Percentiles rank a stretch among this genome's conserved stretches.
Evolutionary conservation across 2,888 invertebrate species (phyloP).

Genomic region (Ctena decussata): DNA sequence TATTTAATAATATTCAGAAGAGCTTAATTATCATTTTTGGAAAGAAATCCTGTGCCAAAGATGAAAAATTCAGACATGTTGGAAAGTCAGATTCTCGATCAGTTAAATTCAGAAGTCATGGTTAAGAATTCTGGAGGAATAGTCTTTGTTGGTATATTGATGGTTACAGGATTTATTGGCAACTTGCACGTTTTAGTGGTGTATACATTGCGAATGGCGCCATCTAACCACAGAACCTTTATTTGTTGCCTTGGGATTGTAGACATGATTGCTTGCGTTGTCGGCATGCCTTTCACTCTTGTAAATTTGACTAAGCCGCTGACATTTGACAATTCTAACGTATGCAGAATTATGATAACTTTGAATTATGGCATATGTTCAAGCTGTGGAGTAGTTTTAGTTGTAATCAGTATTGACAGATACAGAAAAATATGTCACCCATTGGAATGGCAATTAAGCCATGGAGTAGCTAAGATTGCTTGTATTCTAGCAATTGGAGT

Average conservation of each 20-base stretch:
- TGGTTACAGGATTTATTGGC: slow-evolving; percentile 61
- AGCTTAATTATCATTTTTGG: no score
- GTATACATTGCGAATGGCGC: slow-evolving; percentile 50
- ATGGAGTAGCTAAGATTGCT: slow-evolving; percentile 50
- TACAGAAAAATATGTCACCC: slow-evolving; percentile 76
- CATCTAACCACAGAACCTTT: slow-evolving; percentile 61
- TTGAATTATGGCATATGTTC: slow-evolving; percentile 54
- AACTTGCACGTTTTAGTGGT: slow-evolving; percentile 63
- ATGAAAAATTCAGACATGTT: not conserved
- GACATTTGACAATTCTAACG: slow-evolving; percentile 40
- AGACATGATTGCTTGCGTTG: slow-evolving; percentile 56
- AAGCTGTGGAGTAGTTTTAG: slow-evolving; percentile 38
- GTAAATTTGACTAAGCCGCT: slow-evolving; percentile 54
- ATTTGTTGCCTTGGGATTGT: slow-evolving; percentile 55
- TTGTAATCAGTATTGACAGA: slow-evolving; percentile 58
- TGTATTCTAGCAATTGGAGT: slow-evolving; percentile 39
- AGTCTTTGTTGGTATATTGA: slow-evolving; percentile 57
- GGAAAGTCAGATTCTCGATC: not conserved
- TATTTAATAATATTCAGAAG: no score
- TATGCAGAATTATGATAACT: slow-evolving; percentile 57
- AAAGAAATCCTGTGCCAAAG: not conserved
- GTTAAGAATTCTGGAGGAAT: slow-evolving; percentile 57
- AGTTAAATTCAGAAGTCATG: slow-evolving; percentile 48
- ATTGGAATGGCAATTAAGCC: slow-evolving; percentile 66
- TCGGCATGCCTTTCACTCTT: slow-evolving; percentile 67